phyloP scores from a whole-genome alignment of 2,888 invertebrate genomes.

The Trachelus iudaicus region DNA sequence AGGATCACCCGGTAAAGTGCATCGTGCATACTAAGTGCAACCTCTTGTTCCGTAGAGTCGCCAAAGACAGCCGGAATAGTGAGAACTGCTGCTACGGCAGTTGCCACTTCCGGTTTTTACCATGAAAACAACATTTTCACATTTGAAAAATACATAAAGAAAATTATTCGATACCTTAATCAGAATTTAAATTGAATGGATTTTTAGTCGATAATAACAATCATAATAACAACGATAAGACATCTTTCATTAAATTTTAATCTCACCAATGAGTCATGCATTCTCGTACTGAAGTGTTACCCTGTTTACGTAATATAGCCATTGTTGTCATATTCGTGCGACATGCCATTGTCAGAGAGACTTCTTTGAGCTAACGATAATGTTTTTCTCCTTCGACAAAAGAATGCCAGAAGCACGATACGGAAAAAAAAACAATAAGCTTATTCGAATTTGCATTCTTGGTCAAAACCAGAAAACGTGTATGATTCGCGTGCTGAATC shows the following conservation, averaged over 20 bases:
- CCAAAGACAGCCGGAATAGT: not conserved
- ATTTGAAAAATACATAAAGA: not conserved
- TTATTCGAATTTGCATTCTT: not conserved
- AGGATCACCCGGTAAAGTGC: not conserved
- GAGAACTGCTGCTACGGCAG: not conserved
- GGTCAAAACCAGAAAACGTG: not conserved
- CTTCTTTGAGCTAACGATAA: not conserved
- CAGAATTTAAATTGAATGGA: not conserved
- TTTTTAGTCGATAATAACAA: not conserved
- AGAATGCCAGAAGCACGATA: not conserved
- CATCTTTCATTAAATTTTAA: not conserved
- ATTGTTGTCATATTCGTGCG: not conserved
- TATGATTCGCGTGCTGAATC: too few relatives aligned
- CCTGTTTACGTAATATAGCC: not conserved
- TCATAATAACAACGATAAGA: not conserved
- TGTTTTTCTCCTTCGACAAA: not conserved
- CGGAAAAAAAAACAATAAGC: not conserved
- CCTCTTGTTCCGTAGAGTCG: not conserved
- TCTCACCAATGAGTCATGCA: not conserved
- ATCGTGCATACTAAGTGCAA: not conserved
- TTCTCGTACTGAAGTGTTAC: not conserved
- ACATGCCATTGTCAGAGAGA: not conserved
- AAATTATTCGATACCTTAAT: not conserved
- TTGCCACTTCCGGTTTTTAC: not conserved
- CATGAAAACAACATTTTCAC: not conserved